Evolutionary conservation across 2,888 invertebrate species (phyloP), one percentile per base, ranked within the genome.

Genomic region (Epinotia brunnichana): DNA sequence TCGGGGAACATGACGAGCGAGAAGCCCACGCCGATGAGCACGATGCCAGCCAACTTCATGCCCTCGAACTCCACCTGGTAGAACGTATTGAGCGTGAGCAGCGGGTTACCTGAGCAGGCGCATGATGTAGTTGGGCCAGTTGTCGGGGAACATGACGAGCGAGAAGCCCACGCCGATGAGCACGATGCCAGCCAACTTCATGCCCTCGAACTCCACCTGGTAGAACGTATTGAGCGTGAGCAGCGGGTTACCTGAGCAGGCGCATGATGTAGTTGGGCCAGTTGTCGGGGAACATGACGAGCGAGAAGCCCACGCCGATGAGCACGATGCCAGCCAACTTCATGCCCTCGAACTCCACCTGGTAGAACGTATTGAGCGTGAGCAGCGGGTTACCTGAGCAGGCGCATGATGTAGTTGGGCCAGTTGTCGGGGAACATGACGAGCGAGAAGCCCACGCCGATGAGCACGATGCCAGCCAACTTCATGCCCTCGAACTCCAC

Each of bases 181-280:
- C 21, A 24, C 21, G 48, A 51, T n/a, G 48, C 48, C n/a, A 17
- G 19, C 51, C 2, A 24, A 2, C 21, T 51, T 19, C 51, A 51
- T 51, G 51, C 51, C 19, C 53, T 19, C 53, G 21, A 24, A 24
- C 21, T 24, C 21, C 21, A 24, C 21, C 21, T 2, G 21, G 21
- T 24, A 24, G 74, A 98, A 91, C 69, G 97, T 95, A 77, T 97
- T 96, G 87, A 89, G 57, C 97, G 98, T 98, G 88, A 19, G 90
- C 86, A 77, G 53, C 67, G 75, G 41, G 13, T 2, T 41, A 41
- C 41, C 41, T 77, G 81, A 98, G 94, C 75, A 98, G 94, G 79
- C 97, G 95, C 83, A 97, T 98, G 88, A 98, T 97, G 89, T 98
- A 98, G 87, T 98, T 97, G 0, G 98, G 98, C 98, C 98, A 98